These are phyloP conservation scores for Danionella cerebrum DNA, from an alignment of 2,113 vertebrate species.

Conservation along the genomic window DNA sequence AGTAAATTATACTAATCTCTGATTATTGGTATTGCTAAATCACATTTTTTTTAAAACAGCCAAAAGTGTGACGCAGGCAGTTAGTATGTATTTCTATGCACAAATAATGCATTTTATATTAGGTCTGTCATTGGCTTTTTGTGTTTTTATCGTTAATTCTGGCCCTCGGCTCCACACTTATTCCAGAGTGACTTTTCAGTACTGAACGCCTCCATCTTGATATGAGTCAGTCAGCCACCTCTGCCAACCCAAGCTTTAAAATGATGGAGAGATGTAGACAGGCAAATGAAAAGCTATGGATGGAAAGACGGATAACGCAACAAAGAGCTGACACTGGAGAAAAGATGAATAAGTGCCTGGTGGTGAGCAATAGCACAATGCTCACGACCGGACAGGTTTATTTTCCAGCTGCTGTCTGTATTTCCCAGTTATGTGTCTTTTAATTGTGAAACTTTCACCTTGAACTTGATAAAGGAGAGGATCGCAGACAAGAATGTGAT, in stretches of 20 bases:
- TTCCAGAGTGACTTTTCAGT: background rate
- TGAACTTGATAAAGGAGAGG: background rate
- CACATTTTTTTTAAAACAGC: slow-evolving; percentile 1
- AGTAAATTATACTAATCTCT: background rate
- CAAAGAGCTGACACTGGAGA: slow-evolving; percentile 28
- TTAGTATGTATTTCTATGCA: background rate
- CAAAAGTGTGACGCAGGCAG: background rate
- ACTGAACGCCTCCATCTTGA: slow-evolving; percentile 10
- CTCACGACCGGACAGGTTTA: slow-evolving; percentile 18
- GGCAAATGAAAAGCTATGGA: slow-evolving; percentile 18
- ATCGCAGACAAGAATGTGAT: background rate
- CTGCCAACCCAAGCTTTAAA: background rate
- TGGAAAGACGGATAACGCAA: slow-evolving; percentile 24
- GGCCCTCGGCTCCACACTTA: background rate
- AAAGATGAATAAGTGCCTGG: slow-evolving; percentile 20
- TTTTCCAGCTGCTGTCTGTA: slow-evolving; percentile 19
- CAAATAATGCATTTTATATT: background rate
- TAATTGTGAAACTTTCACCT: background rate
- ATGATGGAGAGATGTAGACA: slow-evolving; percentile 32
- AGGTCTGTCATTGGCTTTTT: slow-evolving; percentile 9
- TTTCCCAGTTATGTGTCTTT: background rate
- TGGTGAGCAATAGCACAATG: slow-evolving; percentile 18
- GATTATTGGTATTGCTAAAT: background rate
- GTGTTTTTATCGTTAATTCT: background rate
- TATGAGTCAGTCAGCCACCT: slow-evolving; percentile 13